A percentile compares a stretch with the other conserved stretches of the same genome.
Conservation (phyloP, 2,113 vertebrate species). For the Tyto alba region DNA sequence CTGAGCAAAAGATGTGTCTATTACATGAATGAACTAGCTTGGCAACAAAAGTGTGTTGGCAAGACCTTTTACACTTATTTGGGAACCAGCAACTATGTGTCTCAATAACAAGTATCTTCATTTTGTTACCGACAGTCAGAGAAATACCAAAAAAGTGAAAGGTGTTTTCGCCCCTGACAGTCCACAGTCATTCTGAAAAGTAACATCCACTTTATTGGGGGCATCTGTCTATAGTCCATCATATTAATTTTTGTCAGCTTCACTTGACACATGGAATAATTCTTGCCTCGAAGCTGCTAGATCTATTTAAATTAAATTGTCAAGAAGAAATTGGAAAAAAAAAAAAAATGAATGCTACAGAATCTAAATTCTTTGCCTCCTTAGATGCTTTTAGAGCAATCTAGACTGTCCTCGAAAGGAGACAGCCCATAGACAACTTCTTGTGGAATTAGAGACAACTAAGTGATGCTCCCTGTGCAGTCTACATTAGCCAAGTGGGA, state of each 20-base stretch:
- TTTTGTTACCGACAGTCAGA: background rate
- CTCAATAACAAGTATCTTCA: background rate
- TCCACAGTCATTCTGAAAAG: background rate
- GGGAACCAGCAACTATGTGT: background rate
- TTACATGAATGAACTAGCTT: background rate
- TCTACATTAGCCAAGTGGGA: background rate
- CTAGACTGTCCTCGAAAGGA: background rate
- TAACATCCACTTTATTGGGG: background rate
- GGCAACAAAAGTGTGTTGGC: background rate
- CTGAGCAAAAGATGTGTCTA: background rate
- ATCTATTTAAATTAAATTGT: constrained; percentile 45
- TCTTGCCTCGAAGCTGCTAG: background rate
- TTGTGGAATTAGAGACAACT: background rate
- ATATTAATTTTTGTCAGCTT: background rate
- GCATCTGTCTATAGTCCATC: background rate
- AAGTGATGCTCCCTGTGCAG: background rate
- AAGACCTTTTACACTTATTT: background rate
- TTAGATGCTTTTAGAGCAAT: background rate
- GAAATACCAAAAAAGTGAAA: constrained; percentile 7
- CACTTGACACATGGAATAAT: background rate
- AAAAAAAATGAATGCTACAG: background rate
- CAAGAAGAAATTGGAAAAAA: constrained; percentile 1
- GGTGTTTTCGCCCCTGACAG: background rate
- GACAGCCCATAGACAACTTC: background rate
- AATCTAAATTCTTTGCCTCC: background rate